Base-by-base conservation (phyloP, 2,113 vertebrate genomes). In the Lamprologus tigripictilis region DNA sequence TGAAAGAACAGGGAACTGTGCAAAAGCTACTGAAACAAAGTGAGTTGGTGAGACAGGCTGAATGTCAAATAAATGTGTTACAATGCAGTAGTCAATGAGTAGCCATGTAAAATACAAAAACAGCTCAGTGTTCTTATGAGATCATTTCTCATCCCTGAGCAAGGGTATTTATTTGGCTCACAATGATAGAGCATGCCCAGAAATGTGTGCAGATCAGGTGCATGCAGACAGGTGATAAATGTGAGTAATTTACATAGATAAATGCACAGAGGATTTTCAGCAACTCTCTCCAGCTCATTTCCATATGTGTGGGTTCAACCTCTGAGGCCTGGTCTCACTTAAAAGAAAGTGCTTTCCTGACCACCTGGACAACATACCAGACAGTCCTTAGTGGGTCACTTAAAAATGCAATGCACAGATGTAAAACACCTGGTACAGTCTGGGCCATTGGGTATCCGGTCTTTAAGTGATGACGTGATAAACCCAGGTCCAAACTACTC, bases 321-420 rank as follows among this genome's bases (percentile, higher is more conserved):
- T 85, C 63, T 80, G 42, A 49, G 73, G 13, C 45, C 63, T 86
- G 19, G 26, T 85, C 40, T 88, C 81, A 86, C 54, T 92, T 93
- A 84, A 86, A 90, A 86, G 14, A 51, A 80, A 80, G 42, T 2
- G 1, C 42, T 88, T 54, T 26, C 54, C 49, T 42, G 78, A 84
- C 42, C 88, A 93, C 86, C 91, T 93, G 90, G 89, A 89, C 86
- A 91, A 88, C 91, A 92, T 88, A 85, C 68, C 86, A 92, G 87
- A 87, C 88, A 66, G 84, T 90, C 80, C 40, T 23, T 35, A 55
- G 55, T 63, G 88, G 83, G 83, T 93, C 88, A 90, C 84, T 87
- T 85, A 83, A 58, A 45, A 12, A 37, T 82, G 80, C 84, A 79
- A 13, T 26, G 1, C 17, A 85, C 92, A 95, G 89, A 90, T 94